Conservation (phyloP, 2,113 vertebrate species). For the Thunnus thynnus region DNA sequence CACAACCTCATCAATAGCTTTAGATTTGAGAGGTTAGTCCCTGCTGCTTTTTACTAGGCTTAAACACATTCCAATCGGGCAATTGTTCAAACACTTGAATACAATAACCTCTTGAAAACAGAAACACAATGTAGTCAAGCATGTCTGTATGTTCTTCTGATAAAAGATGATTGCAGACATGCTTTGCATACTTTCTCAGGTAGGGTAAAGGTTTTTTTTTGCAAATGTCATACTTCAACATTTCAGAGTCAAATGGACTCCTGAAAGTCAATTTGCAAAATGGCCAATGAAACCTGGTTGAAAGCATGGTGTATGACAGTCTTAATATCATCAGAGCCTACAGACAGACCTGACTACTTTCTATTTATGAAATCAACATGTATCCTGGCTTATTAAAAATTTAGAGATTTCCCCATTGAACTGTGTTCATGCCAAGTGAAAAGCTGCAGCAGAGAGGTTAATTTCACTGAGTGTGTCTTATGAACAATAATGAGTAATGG, state of each 20-base stretch:
- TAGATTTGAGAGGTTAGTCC: no score
- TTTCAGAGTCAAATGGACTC: no score
- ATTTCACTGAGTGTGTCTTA: neutral
- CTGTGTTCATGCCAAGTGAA: neutral
- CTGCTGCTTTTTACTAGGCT: no score
- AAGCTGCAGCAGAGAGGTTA: constrained; percentile 9
- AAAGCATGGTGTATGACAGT: neutral
- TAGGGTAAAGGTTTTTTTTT: neutral
- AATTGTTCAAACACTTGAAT: no score
- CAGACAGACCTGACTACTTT: neutral
- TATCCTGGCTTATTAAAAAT: neutral
- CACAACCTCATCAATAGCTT: no score
- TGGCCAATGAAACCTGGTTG: neutral
- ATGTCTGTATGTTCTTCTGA: no score
- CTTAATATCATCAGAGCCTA: neutral
- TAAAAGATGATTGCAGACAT: no score
- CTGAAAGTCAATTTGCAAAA: no score
- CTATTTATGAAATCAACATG: constrained; percentile 16
- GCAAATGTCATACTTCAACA: neutral
- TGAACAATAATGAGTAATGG: neutral
- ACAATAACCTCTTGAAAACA: no score
- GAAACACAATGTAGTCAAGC: no score
- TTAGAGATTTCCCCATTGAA: neutral
- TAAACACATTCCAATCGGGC: no score
- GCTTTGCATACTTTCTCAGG: no score